phyloP scores from a whole-genome alignment of 1,140 invertebrate species.

The Anagrus nilaparvatae region DNA sequence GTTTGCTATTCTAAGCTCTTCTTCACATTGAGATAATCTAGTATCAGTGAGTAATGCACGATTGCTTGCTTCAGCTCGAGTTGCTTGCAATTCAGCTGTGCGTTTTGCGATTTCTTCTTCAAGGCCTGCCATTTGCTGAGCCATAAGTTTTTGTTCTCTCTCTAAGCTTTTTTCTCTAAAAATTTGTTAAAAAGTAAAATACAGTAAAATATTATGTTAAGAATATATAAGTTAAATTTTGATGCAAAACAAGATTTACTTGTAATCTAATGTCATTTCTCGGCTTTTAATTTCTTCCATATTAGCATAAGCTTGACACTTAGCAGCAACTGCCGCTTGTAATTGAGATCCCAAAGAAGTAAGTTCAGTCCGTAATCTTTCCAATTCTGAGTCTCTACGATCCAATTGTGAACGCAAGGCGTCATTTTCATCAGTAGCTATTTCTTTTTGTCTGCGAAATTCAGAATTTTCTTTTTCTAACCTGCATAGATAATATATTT shows the following conservation, averaged over 20 bases:
- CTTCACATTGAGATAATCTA: constrained; percentile 64
- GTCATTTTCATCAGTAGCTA: constrained; percentile 60
- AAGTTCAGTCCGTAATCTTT: constrained; percentile 54
- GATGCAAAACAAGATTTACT: constrained; percentile 29
- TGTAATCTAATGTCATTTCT: constrained; percentile 66
- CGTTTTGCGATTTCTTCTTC: constrained; percentile 65
- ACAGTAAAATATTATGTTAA: not conserved
- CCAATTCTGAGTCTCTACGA: constrained; percentile 56
- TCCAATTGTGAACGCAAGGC: constrained; percentile 57
- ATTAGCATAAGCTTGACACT: constrained; percentile 71
- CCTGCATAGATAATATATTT: constrained; percentile 17
- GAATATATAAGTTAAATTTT: not conserved
- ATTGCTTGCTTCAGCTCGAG: constrained; percentile 62
- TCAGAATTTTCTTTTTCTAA: constrained; percentile 45
- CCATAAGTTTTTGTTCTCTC: constrained; percentile 62
- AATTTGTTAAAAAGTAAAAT: constrained; percentile 10
- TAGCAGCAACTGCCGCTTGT: constrained; percentile 56
- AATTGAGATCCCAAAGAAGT: constrained; percentile 54
- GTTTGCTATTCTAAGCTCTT: constrained; percentile 62
- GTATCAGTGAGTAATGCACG: constrained; percentile 63
- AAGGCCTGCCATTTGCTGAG: constrained; percentile 65
- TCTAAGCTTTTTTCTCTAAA: constrained; percentile 66
- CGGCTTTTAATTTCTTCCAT: constrained; percentile 71
- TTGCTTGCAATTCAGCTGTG: constrained; percentile 63
- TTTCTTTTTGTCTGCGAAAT: constrained; percentile 49